Conservation (phyloP, 2,888 invertebrate genomes). For the Agrochola lychnidis region DNA sequence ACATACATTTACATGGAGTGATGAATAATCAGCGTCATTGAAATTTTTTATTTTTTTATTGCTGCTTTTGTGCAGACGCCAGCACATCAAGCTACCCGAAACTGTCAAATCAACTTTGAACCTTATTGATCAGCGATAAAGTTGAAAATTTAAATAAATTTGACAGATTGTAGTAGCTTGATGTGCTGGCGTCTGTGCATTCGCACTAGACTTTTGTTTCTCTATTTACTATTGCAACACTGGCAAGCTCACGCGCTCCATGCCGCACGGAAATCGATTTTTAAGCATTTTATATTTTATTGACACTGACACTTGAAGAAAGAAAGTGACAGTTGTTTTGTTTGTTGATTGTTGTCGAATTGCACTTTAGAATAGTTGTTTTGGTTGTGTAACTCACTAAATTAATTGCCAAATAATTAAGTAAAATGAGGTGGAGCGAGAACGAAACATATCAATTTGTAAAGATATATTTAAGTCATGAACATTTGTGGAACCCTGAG, state of each 20-base stretch:
- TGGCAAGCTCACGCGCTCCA: neutral
- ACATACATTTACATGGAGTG: no score
- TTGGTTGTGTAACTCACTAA: constrained; percentile 28
- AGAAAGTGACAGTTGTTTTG: constrained; percentile 28
- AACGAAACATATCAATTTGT: constrained; percentile 85
- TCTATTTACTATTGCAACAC: neutral
- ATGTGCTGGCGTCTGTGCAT: no score
- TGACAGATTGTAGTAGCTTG: no score
- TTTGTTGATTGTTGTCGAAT: constrained; percentile 39
- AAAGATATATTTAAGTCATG: constrained; percentile 83
- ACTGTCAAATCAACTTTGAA: no score
- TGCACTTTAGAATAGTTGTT: constrained; percentile 4
- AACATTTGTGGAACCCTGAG: constrained; percentile 84
- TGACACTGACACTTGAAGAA: constrained; percentile 23
- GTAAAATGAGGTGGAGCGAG: constrained; percentile 85
- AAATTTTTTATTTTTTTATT: no score
- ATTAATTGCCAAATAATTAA: neutral
- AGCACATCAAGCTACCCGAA: no score
- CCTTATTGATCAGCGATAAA: no score
- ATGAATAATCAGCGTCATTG: no score
- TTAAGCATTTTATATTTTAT: neutral
- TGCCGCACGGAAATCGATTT: neutral
- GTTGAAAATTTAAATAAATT: no score
- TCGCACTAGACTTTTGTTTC: neutral
- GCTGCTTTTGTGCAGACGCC: no score